A percentile compares a stretch with the other conserved stretches of the same genome.
These are phyloP conservation scores for Thunnus albacares DNA, from an alignment of 2,797 vertebrate genomes.

Conservation along the genomic window DNA sequence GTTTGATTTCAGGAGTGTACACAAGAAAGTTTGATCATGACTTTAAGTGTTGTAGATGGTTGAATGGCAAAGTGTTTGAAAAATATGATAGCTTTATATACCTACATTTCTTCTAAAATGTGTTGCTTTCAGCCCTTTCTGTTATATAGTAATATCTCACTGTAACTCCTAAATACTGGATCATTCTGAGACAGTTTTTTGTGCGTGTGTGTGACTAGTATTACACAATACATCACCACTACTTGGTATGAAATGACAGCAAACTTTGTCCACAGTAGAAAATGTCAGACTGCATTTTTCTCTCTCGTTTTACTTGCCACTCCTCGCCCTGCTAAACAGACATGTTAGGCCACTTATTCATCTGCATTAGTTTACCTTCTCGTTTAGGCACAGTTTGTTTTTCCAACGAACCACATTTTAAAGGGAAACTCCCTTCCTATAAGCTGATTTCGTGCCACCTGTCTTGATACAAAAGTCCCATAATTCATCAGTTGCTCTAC, in stretches of 20 bases:
- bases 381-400: slow-evolving; percentile 67
- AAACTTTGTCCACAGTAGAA: slow-evolving; percentile 55
- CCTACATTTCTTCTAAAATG: background rate
- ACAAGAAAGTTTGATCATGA: slow-evolving; percentile 32
- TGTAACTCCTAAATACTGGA: background rate
- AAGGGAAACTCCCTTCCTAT: slow-evolving; percentile 69
- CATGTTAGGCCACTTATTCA: slow-evolving; percentile 59
- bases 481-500: slow-evolving; percentile 53
- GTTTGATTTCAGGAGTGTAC: slow-evolving; percentile 41
- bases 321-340: slow-evolving; percentile 57
- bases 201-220: background rate
- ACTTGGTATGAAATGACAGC: slow-evolving; percentile 20
- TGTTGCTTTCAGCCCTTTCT: background rate
- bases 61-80: slow-evolving; percentile 8
- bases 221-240: background rate
- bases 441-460: slow-evolving; percentile 73
- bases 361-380: slow-evolving; percentile 61
- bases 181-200: background rate
- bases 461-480: slow-evolving; percentile 52
- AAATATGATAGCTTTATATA: background rate
- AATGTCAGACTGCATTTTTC: slow-evolving; percentile 54
- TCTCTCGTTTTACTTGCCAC: slow-evolving; percentile 57
- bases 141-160: background rate
- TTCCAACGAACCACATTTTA: slow-evolving; percentile 60
- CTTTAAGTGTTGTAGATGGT: slow-evolving; percentile 49